Percentiles rank a stretch among this genome's conserved stretches.
Evolutionary conservation across 2,113 vertebrate genomes (phyloP).

Genomic region (Hippopotamus amphibius): DNA sequence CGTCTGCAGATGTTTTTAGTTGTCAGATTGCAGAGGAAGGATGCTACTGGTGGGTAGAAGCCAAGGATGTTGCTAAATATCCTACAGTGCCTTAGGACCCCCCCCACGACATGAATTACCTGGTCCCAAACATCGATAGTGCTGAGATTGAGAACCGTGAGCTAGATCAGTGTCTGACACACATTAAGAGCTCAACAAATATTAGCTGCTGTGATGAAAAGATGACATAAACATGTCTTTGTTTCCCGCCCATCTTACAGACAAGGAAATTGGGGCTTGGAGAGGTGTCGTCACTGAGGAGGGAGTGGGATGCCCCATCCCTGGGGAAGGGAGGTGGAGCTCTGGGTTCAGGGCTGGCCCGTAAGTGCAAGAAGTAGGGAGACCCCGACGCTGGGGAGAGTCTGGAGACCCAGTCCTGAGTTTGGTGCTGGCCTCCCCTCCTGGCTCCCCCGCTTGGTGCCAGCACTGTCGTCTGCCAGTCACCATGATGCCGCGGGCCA

Average conservation of each 20-base stretch:
- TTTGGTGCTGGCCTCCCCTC: background rate
- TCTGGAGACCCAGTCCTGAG: background rate
- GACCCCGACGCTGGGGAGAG: accelerated
- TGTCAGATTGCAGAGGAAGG: background rate
- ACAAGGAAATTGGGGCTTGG: background rate
- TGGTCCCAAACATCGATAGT: background rate
- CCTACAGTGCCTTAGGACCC: background rate
- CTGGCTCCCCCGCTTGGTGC: background rate
- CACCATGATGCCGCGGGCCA: background rate
- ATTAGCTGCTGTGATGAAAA: background rate
- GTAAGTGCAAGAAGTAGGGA: background rate
- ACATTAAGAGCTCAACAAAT: accelerated
- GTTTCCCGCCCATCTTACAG: background rate
- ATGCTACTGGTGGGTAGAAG: background rate
- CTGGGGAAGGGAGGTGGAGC: background rate
- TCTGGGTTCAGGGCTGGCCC: background rate
- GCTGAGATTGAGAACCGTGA: background rate
- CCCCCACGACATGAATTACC: accelerated
- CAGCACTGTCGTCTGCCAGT: background rate
- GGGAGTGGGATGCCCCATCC: background rate
- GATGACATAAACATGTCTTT: background rate
- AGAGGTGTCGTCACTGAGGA: background rate
- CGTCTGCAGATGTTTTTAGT: background rate
- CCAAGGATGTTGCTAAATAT: background rate
- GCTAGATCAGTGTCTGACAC: background rate